phyloP scores from a whole-genome alignment of 2,113 vertebrate genomes.

The Rhinolophus sinicus region DNA sequence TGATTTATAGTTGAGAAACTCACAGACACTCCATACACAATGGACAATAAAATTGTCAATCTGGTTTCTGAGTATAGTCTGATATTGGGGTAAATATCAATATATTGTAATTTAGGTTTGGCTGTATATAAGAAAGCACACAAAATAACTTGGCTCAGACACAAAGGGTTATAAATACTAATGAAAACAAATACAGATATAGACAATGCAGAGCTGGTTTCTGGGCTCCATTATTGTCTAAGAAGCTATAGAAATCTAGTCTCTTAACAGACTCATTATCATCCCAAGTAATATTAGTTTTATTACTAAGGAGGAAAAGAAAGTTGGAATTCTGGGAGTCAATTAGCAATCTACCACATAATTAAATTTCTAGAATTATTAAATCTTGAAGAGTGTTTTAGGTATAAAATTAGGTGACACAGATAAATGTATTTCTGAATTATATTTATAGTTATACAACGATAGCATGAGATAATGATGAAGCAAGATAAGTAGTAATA shows the following conservation, averaged over 20 bases:
- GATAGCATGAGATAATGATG: background rate
- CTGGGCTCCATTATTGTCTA: background rate
- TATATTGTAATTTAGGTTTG: background rate
- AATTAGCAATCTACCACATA: background rate
- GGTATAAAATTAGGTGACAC: background rate
- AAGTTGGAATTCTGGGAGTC: background rate
- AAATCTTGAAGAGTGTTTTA: background rate
- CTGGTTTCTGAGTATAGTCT: background rate
- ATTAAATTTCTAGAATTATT: constrained; percentile 9
- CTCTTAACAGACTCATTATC: background rate
- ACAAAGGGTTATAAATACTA: background rate
- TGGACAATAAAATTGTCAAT: background rate
- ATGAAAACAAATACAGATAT: background rate
- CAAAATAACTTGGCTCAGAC: background rate
- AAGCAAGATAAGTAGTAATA: background rate
- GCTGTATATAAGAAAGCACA: background rate
- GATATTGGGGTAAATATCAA: background rate
- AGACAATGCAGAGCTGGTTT: background rate
- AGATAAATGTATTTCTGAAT: background rate
- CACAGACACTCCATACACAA: background rate
- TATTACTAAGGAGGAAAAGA: background rate
- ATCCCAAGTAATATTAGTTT: background rate
- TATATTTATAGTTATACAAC: constrained; percentile 3
- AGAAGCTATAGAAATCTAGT: background rate
- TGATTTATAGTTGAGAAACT: background rate